phyloP scores from a whole-genome alignment of 2,797 vertebrate genomes.

The Heliangelus exortis region DNA sequence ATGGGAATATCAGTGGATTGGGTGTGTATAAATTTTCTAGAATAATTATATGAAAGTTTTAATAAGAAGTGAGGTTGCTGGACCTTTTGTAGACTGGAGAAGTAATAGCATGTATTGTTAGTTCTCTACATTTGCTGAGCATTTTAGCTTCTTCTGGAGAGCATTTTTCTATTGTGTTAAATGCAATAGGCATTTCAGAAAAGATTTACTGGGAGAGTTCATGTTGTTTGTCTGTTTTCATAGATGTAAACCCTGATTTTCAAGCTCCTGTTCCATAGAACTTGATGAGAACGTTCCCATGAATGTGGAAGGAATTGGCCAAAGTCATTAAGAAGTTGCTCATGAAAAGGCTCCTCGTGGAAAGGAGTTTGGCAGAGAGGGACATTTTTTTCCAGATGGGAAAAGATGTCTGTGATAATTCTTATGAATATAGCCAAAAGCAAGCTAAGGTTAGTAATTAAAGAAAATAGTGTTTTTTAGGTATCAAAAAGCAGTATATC shows the following conservation, averaged over 20 bases:
- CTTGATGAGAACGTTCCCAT: background rate
- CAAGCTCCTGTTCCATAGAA: background rate
- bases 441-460: background rate
- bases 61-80: background rate
- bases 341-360: background rate
- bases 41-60: background rate
- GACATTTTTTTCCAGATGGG: background rate
- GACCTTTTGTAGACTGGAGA: background rate
- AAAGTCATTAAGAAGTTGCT: background rate
- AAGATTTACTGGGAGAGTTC: background rate
- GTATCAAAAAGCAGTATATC: background rate
- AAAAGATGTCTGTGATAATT: background rate
- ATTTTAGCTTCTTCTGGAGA: background rate
- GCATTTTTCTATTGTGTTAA: background rate
- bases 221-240: background rate
- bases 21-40: background rate
- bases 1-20: background rate
- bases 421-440: background rate
- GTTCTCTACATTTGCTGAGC: background rate
- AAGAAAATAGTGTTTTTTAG: background rate
- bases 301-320: background rate
- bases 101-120: background rate
- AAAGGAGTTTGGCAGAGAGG: background rate
- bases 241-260: background rate
- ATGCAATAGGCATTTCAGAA: background rate